A percentile compares a stretch with the other conserved stretches of the same genome.
Evolutionary conservation across 2,113 vertebrate genomes (phyloP).

Genomic region (Thunnus thynnus): DNA sequence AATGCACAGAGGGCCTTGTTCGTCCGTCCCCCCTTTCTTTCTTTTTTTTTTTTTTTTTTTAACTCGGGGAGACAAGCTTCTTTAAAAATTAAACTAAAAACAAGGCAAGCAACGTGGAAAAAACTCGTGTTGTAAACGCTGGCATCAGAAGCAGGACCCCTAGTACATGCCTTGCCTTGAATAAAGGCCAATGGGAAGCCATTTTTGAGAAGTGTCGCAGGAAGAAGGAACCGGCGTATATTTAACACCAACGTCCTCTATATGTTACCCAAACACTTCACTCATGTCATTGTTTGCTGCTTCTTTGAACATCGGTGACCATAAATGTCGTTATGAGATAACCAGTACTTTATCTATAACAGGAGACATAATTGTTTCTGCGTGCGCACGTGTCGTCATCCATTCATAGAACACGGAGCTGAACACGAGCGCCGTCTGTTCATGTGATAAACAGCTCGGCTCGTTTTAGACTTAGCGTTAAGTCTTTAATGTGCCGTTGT

Average conservation of each 20-base stretch:
- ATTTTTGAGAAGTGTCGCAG: conserved; percentile 72
- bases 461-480: neutral
- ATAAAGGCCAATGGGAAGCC: conserved; percentile 59
- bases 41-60: too few relatives aligned
- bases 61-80: too few relatives aligned
- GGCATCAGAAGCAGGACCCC: conserved; percentile 13
- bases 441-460: neutral
- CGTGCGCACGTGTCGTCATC: conserved; percentile 72
- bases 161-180: neutral
- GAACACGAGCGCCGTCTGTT: conserved; percentile 7
- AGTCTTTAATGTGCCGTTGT: neutral
- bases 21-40: too few relatives aligned
- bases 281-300: fast-evolving
- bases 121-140: neutral
- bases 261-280: neutral
- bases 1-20: fast-evolving
- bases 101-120: neutral
- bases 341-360: neutral
- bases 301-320: fast-evolving
- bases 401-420: conserved; percentile 55
- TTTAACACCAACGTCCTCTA: neutral
- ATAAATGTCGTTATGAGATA: neutral
- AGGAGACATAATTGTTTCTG: neutral
- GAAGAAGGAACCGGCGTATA: neutral
- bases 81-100: neutral